These are phyloP conservation scores for Acromyrmex charruanus DNA, from an alignment of 1,140 invertebrate genomes.

Conservation along the genomic window DNA sequence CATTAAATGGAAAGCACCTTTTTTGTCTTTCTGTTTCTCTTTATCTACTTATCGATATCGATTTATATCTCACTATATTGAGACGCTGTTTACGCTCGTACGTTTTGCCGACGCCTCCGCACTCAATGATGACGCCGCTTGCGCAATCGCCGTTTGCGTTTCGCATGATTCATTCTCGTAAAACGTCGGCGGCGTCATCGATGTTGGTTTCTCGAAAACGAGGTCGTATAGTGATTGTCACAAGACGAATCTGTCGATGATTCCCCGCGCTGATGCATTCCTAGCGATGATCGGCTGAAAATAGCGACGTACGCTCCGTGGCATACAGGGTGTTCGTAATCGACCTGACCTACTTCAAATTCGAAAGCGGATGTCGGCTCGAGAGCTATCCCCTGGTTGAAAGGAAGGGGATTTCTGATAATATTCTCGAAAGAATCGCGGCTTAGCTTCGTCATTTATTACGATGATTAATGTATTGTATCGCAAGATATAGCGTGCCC, in stretches of 20 bases:
- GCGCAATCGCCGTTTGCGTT: slow-evolving; percentile 67
- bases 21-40: neutral
- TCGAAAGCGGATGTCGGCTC: slow-evolving; percentile 16
- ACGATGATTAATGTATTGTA: slow-evolving; percentile 48
- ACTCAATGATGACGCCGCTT: slow-evolving; percentile 55
- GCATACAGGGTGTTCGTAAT: slow-evolving; percentile 10
- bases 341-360: slow-evolving; percentile 50
- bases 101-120: slow-evolving; percentile 66
- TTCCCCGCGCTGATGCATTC: slow-evolving; percentile 48
- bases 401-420: neutral
- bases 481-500: slow-evolving; percentile 3
- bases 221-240: slow-evolving; percentile 58
- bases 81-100: slow-evolving; percentile 57
- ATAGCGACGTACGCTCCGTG: neutral
- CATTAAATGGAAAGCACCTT: too few species aligned
- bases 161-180: slow-evolving; percentile 62
- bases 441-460: slow-evolving; percentile 38
- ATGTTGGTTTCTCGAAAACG: slow-evolving; percentile 51
- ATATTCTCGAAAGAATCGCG: slow-evolving; percentile 27
- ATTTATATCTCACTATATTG: slow-evolving; percentile 39
- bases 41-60: neutral
- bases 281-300: slow-evolving; percentile 55
- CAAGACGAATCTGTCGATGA: slow-evolving; percentile 55
- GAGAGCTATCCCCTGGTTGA: neutral
- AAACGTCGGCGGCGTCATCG: slow-evolving; percentile 46